Base-by-base conservation (phyloP, 2,888 invertebrate species). In the Ennomos quercinarius region DNA sequence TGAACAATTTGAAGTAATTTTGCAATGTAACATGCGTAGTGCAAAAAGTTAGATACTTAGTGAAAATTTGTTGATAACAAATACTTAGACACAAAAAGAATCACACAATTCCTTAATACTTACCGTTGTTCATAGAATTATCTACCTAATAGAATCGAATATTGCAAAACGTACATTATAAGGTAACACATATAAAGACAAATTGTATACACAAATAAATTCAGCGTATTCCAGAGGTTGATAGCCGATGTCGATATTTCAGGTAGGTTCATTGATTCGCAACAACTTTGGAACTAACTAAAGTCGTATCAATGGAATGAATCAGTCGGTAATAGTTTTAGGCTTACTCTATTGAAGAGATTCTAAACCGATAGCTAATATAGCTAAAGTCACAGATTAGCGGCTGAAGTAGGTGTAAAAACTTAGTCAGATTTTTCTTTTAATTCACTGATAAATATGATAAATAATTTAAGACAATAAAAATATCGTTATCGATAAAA, bases 231-330 rank as follows among this genome's bases (percentile, higher is more conserved):
- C 34, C 49, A 41, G 40, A n/a, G 36, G 27, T n/a, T 3, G 42
- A 17, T 12, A 34, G n/a, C 5, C 45, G 44, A 45, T 49, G 35
- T 27, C 10, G 27, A 60, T 37, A 50, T 55, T 27, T 9, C 53
- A 42, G 35, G 40, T 11, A 38, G 47, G 36, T 51, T 51, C 51
- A 56, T 55, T 61, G 55, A 61, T 56, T 56, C 51, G 36, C 50
- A 55, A 56, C 55, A 55, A 61, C 51, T 55, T 55, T 47, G 49
- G 10, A 47, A 46, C 11, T 27, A 53, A 40, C 13, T 43, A 35
- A 46, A 47, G 6, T 11, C 34, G 27, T 40, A 48, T 45, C 53
- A 49, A 53, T 41, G 44, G 58, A 38, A 44, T 44, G 42, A 53
- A 44, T 53, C 58, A 42, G 34, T 46, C 37, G 40, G 40, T 51